phyloP scores from a whole-genome alignment of 2,888 invertebrate genomes.

The Elysia crispata region DNA sequence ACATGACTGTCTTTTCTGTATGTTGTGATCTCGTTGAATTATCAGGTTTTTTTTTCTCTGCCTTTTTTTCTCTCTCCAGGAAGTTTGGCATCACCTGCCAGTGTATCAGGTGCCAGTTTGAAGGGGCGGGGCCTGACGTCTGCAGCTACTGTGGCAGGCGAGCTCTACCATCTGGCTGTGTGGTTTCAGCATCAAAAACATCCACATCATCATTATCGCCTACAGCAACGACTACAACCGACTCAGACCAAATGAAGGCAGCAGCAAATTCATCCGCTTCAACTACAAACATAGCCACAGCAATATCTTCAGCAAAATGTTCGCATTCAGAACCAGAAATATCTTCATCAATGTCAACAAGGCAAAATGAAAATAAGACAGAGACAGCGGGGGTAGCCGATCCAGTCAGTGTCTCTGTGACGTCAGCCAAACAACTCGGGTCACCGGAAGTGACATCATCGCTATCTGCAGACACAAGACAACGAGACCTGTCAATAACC shows the following conservation, averaged over 20 bases:
- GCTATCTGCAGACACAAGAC: not conserved
- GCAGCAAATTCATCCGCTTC: not conserved
- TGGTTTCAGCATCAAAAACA: not conserved
- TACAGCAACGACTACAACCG: not conserved
- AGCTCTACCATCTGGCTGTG: not conserved
- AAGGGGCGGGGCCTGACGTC: constrained; percentile 32
- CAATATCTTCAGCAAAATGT: too few relatives aligned
- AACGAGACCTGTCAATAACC: too few relatives aligned
- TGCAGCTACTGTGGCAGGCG: constrained; percentile 40
- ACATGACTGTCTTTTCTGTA: too few relatives aligned
- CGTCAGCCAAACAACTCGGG: not conserved
- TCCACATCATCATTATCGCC: not conserved
- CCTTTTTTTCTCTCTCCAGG: constrained; percentile 23
- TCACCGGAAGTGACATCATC: not conserved
- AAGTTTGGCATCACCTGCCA: constrained; percentile 37
- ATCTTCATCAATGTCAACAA: not conserved
- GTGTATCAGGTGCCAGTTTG: constrained; percentile 25
- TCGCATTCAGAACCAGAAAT: too few relatives aligned
- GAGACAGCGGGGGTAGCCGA: not conserved
- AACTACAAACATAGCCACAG: not conserved
- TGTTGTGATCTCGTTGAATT: too few relatives aligned
- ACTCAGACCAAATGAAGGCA: not conserved
- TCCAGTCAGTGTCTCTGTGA: not conserved
- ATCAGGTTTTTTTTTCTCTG: not conserved
- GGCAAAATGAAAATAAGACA: not conserved